Conservation (phyloP, 2,888 invertebrate species). For the Resseliella maxima region DNA sequence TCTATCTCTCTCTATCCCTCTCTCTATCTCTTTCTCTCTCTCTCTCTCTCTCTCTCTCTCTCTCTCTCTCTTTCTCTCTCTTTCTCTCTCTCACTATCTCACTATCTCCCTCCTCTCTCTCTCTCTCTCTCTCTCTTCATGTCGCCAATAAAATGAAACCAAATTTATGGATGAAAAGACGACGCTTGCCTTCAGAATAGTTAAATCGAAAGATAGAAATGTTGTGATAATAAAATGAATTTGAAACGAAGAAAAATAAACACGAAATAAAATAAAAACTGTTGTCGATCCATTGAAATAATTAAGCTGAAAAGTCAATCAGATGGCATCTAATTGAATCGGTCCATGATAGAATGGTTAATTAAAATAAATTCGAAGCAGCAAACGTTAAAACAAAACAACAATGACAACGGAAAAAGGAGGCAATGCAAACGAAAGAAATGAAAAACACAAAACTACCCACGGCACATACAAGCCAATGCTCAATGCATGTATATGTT, state of each 20-base stretch:
- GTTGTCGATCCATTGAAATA: slow-evolving; percentile 3
- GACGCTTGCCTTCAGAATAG: not conserved
- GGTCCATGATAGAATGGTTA: slow-evolving; percentile 18
- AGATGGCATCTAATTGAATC: slow-evolving; percentile 54
- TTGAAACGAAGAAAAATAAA: not conserved
- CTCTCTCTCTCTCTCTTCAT: too few relatives aligned
- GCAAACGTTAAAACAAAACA: slow-evolving; percentile 26
- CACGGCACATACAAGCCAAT: not conserved
- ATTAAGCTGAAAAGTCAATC: slow-evolving; percentile 52
- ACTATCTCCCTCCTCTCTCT: too few relatives aligned
- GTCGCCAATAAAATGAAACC: not conserved
- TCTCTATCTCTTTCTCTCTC: too few relatives aligned
- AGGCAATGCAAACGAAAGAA: too few relatives aligned
- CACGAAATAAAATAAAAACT: not conserved
- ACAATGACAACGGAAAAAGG: too few relatives aligned
- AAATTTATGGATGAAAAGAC: not conserved
- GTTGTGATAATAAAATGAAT: not conserved
- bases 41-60: too few relatives aligned
- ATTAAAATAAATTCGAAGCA: slow-evolving; percentile 46
- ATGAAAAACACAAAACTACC: not conserved
- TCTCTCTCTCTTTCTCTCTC: too few relatives aligned
- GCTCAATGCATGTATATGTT: not conserved
- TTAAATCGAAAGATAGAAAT: slow-evolving; percentile 2
- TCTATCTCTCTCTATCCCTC: too few relatives aligned
- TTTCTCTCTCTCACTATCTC: too few relatives aligned